Evolutionary conservation across 2,113 vertebrate genomes (phyloP).

Genomic region (Ramphastos sulfuratus): DNA sequence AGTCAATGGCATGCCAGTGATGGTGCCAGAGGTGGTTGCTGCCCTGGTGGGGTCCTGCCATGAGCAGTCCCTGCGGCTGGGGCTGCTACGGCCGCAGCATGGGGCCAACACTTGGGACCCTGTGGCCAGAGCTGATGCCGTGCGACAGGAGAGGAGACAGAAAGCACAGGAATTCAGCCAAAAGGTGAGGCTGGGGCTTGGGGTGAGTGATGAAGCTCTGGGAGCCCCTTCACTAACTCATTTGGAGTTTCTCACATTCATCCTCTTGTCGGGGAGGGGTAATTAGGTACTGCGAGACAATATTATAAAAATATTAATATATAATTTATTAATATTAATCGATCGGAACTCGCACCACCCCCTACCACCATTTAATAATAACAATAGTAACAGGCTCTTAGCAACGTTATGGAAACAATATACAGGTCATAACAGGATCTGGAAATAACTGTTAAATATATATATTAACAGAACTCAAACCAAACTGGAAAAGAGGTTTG

Average conservation of each 20-base stretch:
- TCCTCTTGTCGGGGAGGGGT: too few relatives aligned
- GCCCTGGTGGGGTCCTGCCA: constrained; percentile 79
- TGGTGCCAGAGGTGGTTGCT: constrained; percentile 71
- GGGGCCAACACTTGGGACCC: constrained; percentile 51
- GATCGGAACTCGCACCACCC: too few relatives aligned
- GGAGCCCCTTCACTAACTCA: rapidly evolving
- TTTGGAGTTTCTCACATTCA: rapidly evolving
- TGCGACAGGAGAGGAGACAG: constrained; percentile 82
- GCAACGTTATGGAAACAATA: too few relatives aligned
- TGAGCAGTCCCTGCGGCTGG: constrained; percentile 76
- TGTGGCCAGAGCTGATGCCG: constrained; percentile 37
- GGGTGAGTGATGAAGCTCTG: rapidly evolving
- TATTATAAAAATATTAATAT: too few relatives aligned
- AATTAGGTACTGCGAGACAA: too few relatives aligned
- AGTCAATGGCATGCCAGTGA: constrained; percentile 82
- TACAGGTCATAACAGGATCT: too few relatives aligned
- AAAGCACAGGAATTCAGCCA: constrained; percentile 93
- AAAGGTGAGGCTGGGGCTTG: constrained; percentile 72
- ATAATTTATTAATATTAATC: too few relatives aligned
- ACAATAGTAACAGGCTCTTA: too few relatives aligned
- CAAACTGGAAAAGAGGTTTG: too few relatives aligned
- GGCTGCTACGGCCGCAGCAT: constrained; percentile 79
- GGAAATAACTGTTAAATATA: too few relatives aligned
- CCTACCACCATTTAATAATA: too few relatives aligned
- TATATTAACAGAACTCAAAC: too few relatives aligned